Evolutionary conservation across 2,888 invertebrate genomes (phyloP).

Genomic region (Himalopsyche anomala): DNA sequence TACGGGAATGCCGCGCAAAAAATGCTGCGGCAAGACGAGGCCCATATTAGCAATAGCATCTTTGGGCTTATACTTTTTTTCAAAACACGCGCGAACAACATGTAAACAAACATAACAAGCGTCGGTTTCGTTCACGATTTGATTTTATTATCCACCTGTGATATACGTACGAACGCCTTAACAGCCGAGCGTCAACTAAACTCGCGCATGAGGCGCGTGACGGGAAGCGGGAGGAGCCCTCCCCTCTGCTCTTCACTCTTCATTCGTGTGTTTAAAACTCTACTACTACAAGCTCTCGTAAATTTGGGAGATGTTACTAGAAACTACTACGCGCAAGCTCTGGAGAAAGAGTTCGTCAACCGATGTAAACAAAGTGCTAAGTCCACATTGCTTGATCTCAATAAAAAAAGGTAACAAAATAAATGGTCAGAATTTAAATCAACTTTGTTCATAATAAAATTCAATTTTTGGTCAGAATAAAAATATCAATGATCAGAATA

Average conservation of each 20-base stretch:
- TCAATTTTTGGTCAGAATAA: no score
- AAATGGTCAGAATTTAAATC: no score
- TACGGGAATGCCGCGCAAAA: constrained; percentile 47
- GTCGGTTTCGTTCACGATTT: constrained; percentile 46
- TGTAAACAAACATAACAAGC: constrained; percentile 55
- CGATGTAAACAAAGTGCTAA: constrained; percentile 6
- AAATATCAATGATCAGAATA: no score
- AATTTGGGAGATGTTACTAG: constrained; percentile 63
- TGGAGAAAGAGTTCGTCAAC: constrained; percentile 53
- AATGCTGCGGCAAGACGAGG: constrained; percentile 45
- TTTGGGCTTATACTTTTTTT: constrained; percentile 19
- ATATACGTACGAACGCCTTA: constrained; percentile 45
- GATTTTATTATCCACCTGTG: neutral
- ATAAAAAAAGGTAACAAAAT: neutral
- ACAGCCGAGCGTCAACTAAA: constrained; percentile 54
- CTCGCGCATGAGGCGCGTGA: constrained; percentile 54
- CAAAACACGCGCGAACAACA: constrained; percentile 55
- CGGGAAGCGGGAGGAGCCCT: constrained; percentile 43
- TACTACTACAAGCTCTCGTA: constrained; percentile 62
- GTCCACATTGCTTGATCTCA: neutral
- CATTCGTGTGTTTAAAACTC: constrained; percentile 47
- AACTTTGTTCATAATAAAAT: no score
- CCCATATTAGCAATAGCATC: constrained; percentile 41
- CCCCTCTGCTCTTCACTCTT: constrained; percentile 52
- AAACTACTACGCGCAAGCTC: constrained; percentile 59